phyloP scores from a whole-genome alignment of 2,113 vertebrate species.

The Pelmatolapia mariae region DNA sequence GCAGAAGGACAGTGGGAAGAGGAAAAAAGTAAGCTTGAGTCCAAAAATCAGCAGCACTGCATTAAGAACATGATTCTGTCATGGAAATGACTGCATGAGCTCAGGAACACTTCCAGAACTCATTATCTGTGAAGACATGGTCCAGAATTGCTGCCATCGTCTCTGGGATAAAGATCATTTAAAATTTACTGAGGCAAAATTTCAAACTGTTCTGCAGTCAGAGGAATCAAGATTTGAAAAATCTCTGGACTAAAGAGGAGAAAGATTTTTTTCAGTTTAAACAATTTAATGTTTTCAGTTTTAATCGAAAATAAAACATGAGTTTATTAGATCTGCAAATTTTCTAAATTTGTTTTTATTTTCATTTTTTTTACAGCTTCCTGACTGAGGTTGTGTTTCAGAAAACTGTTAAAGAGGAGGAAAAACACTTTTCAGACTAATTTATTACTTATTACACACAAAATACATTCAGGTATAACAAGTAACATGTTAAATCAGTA shows the following conservation, averaged over 20 bases:
- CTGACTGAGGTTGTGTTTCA: neutral
- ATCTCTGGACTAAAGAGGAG: neutral
- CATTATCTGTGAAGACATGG: neutral
- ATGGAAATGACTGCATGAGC: neutral
- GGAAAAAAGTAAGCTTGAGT: neutral
- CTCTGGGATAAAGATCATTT: neutral
- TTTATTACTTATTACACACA: neutral
- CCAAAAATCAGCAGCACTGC: neutral
- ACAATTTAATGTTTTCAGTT: neutral
- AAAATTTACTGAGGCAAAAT: neutral
- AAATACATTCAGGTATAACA: neutral
- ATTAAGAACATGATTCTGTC: neutral
- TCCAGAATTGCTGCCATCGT: neutral
- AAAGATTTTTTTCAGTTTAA: neutral
- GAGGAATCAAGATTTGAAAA: neutral
- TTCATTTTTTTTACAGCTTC: neutral
- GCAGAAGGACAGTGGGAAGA: neutral
- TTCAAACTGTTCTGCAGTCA: neutral
- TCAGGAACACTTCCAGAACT: neutral
- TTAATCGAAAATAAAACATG: neutral
- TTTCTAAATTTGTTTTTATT: neutral
- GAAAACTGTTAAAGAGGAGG: neutral
- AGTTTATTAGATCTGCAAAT: neutral
- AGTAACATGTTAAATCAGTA: neutral
- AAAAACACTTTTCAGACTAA: neutral